Evolutionary conservation across 2,888 invertebrate genomes (phyloP).

Genomic region (Drosophila monieri): DNA sequence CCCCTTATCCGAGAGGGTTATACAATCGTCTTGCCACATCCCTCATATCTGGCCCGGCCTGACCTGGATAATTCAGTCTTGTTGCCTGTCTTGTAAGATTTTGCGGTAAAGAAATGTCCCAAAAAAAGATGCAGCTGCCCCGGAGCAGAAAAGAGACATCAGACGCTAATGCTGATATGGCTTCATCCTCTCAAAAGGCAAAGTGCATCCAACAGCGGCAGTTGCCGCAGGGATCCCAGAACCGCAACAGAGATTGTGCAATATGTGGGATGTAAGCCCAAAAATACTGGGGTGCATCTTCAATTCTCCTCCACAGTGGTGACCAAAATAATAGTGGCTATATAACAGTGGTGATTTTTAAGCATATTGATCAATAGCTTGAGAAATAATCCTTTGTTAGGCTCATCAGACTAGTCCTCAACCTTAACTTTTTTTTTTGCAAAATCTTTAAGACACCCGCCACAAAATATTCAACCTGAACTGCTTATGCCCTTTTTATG

Average conservation of each 20-base stretch:
- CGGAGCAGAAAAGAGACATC: constrained; percentile 56
- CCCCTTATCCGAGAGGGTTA: constrained; percentile 19
- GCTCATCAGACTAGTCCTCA: not conserved
- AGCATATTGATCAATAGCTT: too few species aligned
- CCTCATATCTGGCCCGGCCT: constrained; percentile 49
- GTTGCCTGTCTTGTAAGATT: constrained; percentile 37
- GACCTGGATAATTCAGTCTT: constrained; percentile 49
- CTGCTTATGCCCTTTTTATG: constrained; percentile 3
- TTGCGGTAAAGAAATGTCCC: constrained; percentile 52
- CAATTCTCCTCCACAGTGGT: constrained; percentile 2
- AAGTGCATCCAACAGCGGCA: constrained; percentile 52
- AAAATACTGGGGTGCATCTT: constrained; percentile 5
- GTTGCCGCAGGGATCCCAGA: constrained; percentile 27
- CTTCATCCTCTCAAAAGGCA: constrained; percentile 73
- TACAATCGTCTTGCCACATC: constrained; percentile 32
- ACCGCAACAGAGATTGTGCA: constrained; percentile 59
- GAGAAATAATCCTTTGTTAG: too few species aligned
- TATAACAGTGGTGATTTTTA: too few species aligned
- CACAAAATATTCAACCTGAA: not conserved
- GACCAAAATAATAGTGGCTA: too few species aligned
- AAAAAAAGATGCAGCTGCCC: constrained; percentile 26
- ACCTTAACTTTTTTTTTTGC: not conserved
- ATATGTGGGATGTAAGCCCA: constrained; percentile 56
- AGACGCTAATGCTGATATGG: constrained; percentile 78
- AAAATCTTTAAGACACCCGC: not conserved